Conservation (phyloP, 2,888 invertebrate genomes). For the Dryomyza anilis region DNA sequence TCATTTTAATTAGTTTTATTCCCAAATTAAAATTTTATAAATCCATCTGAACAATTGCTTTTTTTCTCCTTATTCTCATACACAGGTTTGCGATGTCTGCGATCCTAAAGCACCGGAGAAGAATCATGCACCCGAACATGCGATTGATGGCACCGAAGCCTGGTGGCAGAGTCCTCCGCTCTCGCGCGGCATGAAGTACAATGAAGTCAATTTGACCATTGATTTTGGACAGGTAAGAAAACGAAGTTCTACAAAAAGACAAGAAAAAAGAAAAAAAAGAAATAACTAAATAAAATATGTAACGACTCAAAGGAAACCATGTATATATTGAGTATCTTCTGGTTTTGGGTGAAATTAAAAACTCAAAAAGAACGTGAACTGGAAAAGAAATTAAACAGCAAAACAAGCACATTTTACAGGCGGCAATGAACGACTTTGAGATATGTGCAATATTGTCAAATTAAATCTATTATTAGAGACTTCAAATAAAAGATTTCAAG, state of each 20-base stretch:
- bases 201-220: conserved; percentile 96
- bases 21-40: no score
- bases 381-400: not conserved
- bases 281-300: no score
- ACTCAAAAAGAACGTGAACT: not conserved
- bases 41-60: not conserved
- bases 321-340: no score
- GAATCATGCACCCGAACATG: conserved; percentile 87
- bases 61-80: not conserved
- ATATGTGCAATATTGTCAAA: no score
- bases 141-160: conserved; percentile 93
- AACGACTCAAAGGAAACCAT: no score
- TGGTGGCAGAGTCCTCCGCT: conserved; percentile 99
- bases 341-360: not conserved
- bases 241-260: conserved; percentile 5
- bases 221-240: conserved; percentile 89
- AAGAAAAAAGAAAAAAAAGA: not conserved
- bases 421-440: no score
- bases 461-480: no score
- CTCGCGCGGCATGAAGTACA: conserved; percentile 95
- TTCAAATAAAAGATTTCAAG: no score
- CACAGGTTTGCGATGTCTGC: conserved; percentile 91
- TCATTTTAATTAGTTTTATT: no score
- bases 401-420: not conserved
- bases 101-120: conserved; percentile 76